These are phyloP conservation scores for Heliconius melpomene DNA, from an alignment of 1,140 invertebrate genomes.

Conservation along the genomic window DNA sequence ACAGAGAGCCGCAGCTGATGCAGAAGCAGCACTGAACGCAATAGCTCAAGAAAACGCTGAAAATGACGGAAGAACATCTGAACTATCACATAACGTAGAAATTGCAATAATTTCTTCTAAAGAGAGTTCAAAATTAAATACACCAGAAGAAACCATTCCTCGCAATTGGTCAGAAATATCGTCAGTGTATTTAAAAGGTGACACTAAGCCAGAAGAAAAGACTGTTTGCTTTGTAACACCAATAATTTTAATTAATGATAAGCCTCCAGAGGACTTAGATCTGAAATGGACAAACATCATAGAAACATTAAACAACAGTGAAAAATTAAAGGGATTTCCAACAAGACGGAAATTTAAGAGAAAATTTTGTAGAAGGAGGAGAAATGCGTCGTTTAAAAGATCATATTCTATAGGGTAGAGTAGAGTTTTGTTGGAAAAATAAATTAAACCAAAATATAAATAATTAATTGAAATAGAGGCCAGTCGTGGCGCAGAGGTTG, in stretches of 20 bases:
- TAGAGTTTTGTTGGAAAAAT: constrained; percentile 1
- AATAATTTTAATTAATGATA: constrained; percentile 71
- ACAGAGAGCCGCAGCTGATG: constrained; percentile 36
- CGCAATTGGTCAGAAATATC: constrained; percentile 52
- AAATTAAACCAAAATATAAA: background rate
- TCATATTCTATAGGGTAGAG: constrained; percentile 72
- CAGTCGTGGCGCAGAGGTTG: no score
- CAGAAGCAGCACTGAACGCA: constrained; percentile 59
- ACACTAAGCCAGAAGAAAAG: constrained; percentile 46
- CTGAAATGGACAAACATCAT: constrained; percentile 65
- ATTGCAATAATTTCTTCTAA: constrained; percentile 55
- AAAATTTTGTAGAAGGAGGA: constrained; percentile 65
- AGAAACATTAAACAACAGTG: constrained; percentile 56
- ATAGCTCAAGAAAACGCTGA: constrained; percentile 44
- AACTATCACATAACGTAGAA: constrained; percentile 57
- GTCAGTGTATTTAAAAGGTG: constrained; percentile 47
- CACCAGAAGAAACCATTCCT: constrained; percentile 47
- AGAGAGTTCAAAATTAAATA: constrained; percentile 49
- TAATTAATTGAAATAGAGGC: no score
- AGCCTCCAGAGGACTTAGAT: constrained; percentile 65
- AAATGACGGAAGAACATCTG: constrained; percentile 47
- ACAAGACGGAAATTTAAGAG: constrained; percentile 59
- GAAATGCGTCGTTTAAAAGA: constrained; percentile 66
- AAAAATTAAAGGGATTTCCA: constrained; percentile 63
- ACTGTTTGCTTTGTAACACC: constrained; percentile 56